Conservation (phyloP, 2,113 vertebrate species). For the human (Homo sapiens) region DNA sequence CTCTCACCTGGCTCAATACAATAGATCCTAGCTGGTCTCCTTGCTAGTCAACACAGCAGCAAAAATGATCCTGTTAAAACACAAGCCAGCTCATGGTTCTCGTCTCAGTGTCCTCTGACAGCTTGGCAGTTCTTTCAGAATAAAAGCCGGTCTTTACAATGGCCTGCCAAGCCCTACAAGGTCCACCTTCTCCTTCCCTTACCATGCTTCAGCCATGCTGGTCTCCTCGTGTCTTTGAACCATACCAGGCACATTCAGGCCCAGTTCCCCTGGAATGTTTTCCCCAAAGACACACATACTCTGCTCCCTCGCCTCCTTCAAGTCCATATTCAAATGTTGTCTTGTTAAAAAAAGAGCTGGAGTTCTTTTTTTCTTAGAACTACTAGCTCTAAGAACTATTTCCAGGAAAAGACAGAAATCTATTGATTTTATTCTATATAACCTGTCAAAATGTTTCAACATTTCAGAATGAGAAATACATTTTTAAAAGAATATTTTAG, state of each 20-base stretch:
- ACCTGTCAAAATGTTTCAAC: background rate
- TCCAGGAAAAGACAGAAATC: background rate
- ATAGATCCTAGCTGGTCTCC: background rate
- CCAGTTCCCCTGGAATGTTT: background rate
- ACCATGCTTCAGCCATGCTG: background rate
- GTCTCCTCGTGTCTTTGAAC: background rate
- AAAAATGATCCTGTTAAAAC: background rate
- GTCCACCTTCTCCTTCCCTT: background rate
- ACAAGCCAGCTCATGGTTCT: background rate
- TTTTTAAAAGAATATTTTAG: background rate
- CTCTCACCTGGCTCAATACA: background rate
- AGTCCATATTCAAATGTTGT: background rate
- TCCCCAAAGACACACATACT: background rate
- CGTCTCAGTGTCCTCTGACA: background rate
- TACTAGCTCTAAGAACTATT: constrained; percentile 13
- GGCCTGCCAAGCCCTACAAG: background rate
- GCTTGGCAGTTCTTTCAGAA: background rate
- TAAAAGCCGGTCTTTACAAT: background rate
- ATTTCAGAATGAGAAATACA: background rate
- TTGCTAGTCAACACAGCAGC: background rate
- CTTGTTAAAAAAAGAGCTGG: background rate
- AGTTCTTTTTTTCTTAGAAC: background rate
- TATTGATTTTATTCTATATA: background rate
- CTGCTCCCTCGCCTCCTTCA: background rate
- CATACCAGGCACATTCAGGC: background rate